Evolutionary conservation across 2,888 invertebrate genomes (phyloP).

Genomic region (Dinocampus coccinellae): DNA sequence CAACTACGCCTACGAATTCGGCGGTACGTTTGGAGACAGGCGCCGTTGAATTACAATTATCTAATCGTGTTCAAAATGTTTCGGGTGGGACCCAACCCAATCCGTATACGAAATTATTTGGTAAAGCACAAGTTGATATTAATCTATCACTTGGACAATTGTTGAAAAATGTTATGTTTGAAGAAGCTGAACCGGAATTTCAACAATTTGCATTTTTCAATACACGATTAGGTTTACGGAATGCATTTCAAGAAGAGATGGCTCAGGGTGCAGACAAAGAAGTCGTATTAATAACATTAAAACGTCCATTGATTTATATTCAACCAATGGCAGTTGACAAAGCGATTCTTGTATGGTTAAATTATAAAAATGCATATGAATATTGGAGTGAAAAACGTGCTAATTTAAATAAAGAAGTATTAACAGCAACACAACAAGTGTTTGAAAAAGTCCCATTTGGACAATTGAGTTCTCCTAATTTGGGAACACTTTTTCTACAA

Average conservation of each 20-base stretch:
- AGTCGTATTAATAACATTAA: constrained; percentile 90
- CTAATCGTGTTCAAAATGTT: constrained; percentile 93
- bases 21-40: constrained; percentile 97
- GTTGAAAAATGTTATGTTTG: constrained; percentile 92
- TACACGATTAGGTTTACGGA: constrained; percentile 88
- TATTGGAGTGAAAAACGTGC: constrained; percentile 98
- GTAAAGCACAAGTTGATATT: constrained; percentile 90
- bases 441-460: constrained; percentile 85
- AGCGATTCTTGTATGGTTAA: constrained; percentile 98
- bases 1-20: constrained; percentile 97
- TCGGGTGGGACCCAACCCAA: constrained; percentile 73
- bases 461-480: constrained; percentile 82
- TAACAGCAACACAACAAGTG: constrained; percentile 81
- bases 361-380: constrained; percentile 99
- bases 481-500: constrained; percentile 93
- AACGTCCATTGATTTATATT: constrained; percentile 94
- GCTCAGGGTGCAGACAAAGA: constrained; percentile 86
- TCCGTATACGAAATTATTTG: constrained; percentile 79
- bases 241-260: constrained; percentile 92
- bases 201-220: constrained; percentile 99
- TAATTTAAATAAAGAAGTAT: constrained; percentile 89
- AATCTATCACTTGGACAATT: constrained; percentile 96
- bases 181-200: constrained; percentile 97
- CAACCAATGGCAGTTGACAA: constrained; percentile 98
- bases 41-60: constrained; percentile 91